Evolutionary conservation across 2,797 vertebrate species (phyloP).

Genomic region (Pagetopsis macropterus): DNA sequence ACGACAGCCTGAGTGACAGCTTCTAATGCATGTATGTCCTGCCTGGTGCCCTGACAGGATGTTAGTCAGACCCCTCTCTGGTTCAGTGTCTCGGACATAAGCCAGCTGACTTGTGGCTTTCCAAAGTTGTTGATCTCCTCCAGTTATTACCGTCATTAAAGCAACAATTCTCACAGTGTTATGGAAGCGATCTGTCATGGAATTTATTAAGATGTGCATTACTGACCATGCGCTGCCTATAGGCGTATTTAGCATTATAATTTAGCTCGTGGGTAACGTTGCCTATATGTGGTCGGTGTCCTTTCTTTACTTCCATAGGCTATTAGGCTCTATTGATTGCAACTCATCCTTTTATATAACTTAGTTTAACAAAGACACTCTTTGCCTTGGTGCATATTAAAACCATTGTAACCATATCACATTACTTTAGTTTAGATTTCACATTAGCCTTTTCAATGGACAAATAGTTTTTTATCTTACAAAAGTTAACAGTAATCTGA

Average conservation of each 20-base stretch:
- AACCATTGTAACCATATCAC: too few relatives aligned
- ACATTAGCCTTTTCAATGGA: background rate
- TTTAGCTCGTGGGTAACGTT: conserved; percentile 16
- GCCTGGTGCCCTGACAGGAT: conserved; percentile 40
- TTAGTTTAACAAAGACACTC: conserved; percentile 5
- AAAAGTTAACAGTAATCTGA: background rate
- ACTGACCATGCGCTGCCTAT: background rate
- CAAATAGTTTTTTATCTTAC: background rate
- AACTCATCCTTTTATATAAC: background rate
- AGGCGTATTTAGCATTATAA: background rate
- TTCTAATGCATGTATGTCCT: conserved; percentile 65
- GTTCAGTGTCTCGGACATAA: conserved; percentile 39
- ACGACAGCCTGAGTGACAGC: conserved; percentile 72
- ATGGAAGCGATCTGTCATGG: background rate
- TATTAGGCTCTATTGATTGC: background rate
- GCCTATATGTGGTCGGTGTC: conserved; percentile 2
- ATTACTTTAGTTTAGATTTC: background rate
- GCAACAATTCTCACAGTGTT: background rate
- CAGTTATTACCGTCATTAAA: conserved; percentile 39
- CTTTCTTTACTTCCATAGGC: background rate
- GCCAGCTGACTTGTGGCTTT: conserved; percentile 46
- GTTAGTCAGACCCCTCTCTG: conserved; percentile 48
- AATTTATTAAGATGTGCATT: conserved; percentile 26
- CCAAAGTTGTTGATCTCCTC: conserved; percentile 29
- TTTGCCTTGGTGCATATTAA: background rate